phyloP scores from a whole-genome alignment of 2,888 invertebrate species.

The Lobophora halterata region DNA sequence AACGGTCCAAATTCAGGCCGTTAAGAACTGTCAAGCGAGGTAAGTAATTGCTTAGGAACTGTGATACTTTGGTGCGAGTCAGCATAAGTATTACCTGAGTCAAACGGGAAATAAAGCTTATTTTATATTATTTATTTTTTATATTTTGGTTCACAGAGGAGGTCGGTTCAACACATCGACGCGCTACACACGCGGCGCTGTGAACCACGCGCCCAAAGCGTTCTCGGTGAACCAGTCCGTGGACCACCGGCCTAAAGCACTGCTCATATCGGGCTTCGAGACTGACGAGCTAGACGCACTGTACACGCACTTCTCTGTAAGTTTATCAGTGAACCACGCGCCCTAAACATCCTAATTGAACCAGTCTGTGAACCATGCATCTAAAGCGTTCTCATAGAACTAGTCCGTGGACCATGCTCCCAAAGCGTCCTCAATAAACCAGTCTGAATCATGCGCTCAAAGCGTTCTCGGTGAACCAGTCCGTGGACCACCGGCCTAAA shows the following conservation, averaged over 20 bases:
- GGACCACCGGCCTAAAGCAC: conserved; percentile 92
- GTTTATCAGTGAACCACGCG: too few species aligned
- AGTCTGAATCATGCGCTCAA: conserved; percentile 45
- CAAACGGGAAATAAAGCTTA: too few species aligned
- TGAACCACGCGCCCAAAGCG: conserved; percentile 47
- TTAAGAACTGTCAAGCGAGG: too few species aligned
- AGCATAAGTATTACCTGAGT: too few species aligned
- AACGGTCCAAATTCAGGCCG: too few species aligned
- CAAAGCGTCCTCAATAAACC: too few species aligned
- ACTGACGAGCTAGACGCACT: conserved; percentile 90
- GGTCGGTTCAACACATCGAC: conserved; percentile 59
- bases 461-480: conserved; percentile 74
- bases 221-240: conserved; percentile 82
- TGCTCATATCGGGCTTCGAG: conserved; percentile 93
- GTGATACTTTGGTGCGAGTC: too few species aligned
- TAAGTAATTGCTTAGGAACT: too few species aligned
- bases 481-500: conserved; percentile 93
- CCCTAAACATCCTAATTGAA: too few species aligned
- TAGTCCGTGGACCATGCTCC: too few species aligned
- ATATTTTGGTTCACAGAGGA: conserved; percentile 42
- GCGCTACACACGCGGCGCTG: conserved; percentile 52
- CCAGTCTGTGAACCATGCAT: too few species aligned
- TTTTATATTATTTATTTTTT: not conserved
- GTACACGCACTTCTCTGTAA: conserved; percentile 91
- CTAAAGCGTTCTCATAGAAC: too few species aligned